A percentile compares a stretch with the other conserved stretches of the same genome.
phyloP scores from a whole-genome alignment of 2,113 vertebrate genomes.

The Megaleporinus macrocephalus region DNA sequence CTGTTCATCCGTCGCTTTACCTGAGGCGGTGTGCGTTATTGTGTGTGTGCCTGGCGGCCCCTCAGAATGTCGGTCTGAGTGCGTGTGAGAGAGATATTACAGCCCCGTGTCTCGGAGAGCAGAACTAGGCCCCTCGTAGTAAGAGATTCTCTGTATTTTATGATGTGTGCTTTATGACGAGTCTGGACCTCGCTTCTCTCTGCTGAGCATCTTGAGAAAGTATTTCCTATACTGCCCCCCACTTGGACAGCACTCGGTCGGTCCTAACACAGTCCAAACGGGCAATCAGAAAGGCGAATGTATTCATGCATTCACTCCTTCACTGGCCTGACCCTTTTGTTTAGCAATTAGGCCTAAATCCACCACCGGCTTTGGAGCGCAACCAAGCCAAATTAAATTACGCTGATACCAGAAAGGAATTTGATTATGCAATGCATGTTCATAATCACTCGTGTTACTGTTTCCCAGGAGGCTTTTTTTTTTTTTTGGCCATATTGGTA shows the following conservation, averaged over 20 bases:
- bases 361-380: not conserved
- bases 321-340: conserved; percentile 16
- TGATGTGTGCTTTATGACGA: not conserved
- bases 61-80: not conserved
- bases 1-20: not conserved
- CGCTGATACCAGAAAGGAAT: not conserved
- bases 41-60: conserved; percentile 7
- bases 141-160: conserved; percentile 18
- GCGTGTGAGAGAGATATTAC: conserved; percentile 7
- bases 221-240: conserved; percentile 48
- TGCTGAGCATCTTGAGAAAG: not conserved
- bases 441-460: not conserved
- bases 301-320: conserved; percentile 28
- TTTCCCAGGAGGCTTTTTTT: not conserved
- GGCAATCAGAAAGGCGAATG: conserved; percentile 3
- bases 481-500: not conserved
- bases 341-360: not conserved
- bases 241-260: conserved; percentile 10
- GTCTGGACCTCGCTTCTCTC: not conserved
- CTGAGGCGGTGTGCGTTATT: conserved; percentile 20
- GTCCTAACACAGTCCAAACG: conserved; percentile 6
- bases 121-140: conserved; percentile 17
- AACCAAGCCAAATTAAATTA: not conserved
- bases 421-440: not conserved
- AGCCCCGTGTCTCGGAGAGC: conserved; percentile 16